Conservation (phyloP, 2,113 vertebrate genomes). For the Bubo scandiacus region DNA sequence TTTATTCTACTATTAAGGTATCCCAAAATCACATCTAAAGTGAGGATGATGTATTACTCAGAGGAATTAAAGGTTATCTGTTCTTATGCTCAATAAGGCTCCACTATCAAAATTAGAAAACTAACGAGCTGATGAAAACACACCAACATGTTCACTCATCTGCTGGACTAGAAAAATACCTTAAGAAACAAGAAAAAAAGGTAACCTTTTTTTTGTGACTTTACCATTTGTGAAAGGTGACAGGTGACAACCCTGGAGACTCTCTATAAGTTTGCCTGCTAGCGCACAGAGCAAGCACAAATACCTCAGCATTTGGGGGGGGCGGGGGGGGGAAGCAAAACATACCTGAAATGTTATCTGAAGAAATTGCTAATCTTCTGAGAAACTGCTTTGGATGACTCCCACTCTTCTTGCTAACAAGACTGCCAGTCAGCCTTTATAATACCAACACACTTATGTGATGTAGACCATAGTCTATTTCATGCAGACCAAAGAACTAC, state of each 20-base stretch:
- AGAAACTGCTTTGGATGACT: neutral
- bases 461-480: neutral
- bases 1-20: neutral
- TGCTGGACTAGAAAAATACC: slow-evolving; percentile 14
- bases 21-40: neutral
- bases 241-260: slow-evolving; percentile 24
- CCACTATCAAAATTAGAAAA: slow-evolving; percentile 13
- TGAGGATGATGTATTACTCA: neutral
- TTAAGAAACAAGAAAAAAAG: neutral
- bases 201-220: neutral
- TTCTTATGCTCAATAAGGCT: neutral
- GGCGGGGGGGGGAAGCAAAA: neutral
- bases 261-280: neutral
- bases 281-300: neutral
- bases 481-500: neutral
- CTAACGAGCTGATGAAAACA: slow-evolving; percentile 15
- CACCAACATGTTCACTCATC: neutral
- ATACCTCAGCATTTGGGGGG: neutral
- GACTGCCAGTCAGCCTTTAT: neutral
- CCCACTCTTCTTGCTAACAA: neutral
- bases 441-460: neutral
- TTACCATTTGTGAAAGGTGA: slow-evolving; percentile 8
- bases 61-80: neutral
- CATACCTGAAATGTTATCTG: neutral
- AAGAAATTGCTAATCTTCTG: neutral